A percentile compares a stretch with the other conserved stretches of the same genome.
phyloP scores from a whole-genome alignment of 2,888 invertebrate genomes.

The Drosophila mimetica region DNA sequence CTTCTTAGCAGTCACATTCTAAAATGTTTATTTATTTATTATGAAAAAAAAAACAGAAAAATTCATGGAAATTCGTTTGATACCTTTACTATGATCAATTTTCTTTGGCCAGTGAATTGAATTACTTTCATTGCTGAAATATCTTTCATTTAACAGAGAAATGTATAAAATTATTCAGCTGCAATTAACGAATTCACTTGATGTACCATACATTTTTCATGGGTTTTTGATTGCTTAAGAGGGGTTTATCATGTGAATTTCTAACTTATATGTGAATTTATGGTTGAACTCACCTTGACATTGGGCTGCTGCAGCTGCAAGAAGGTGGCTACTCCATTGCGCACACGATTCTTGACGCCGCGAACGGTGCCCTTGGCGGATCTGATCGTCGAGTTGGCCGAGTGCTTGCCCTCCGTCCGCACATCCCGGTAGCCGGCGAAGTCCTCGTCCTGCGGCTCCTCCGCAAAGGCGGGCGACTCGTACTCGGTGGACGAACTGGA shows the following conservation, averaged over 20 bases:
- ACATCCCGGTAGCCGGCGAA: slow-evolving; percentile 93
- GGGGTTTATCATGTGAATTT: not conserved
- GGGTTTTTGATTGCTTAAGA: not conserved
- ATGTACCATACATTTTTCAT: slow-evolving; percentile 6
- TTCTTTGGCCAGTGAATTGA: slow-evolving; percentile 3
- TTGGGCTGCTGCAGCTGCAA: slow-evolving; percentile 91
- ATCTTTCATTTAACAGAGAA: slow-evolving; percentile 18
- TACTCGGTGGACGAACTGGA: slow-evolving; percentile 31
- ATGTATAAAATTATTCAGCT: slow-evolving; percentile 9
- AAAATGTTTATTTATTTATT: not conserved
- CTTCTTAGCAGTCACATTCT: slow-evolving; percentile 4
- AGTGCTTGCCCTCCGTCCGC: slow-evolving; percentile 83
- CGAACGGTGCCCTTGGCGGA: slow-evolving; percentile 97
- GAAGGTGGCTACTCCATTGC: slow-evolving; percentile 98
- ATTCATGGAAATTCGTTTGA: not conserved
- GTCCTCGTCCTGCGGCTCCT: slow-evolving; percentile 86
- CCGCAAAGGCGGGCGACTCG: slow-evolving; percentile 8
- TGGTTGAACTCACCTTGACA: slow-evolving; percentile 87
- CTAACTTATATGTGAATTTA: too few relatives aligned
- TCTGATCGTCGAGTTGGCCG: slow-evolving; percentile 90
- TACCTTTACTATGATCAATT: too few relatives aligned
- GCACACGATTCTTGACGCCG: slow-evolving; percentile 96
- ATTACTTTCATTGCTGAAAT: slow-evolving; percentile 20
- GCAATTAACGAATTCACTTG: slow-evolving; percentile 9
- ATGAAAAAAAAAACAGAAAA: not conserved